Evolutionary conservation across 37 sponge, comb jelly and placozoan species (phyloP).

Genomic region (Theonella swinhoei): DNA sequence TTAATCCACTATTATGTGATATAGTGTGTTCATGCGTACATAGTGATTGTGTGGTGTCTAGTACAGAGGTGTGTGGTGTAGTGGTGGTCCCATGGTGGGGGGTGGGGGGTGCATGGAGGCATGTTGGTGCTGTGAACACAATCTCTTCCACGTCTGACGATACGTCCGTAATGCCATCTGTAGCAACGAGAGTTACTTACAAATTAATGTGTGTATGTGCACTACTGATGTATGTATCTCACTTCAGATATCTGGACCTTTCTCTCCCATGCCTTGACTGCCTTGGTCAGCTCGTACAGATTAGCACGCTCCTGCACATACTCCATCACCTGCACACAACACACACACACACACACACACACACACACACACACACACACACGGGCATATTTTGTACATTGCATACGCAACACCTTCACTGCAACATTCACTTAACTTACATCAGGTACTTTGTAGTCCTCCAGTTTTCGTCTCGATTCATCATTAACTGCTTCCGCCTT

Average conservation of each 20-base stretch:
- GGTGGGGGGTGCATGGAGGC: neutral
- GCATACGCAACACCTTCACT: neutral
- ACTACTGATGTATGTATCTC: too few species aligned
- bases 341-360: neutral
- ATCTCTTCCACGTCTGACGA: slow-evolving; percentile 20
- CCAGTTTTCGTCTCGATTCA: slow-evolving; percentile 70
- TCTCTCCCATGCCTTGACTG: slow-evolving; percentile 88
- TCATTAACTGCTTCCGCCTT: slow-evolving; percentile 82
- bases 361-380: neutral
- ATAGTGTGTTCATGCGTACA: neutral
- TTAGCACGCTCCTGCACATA: slow-evolving; percentile 91
- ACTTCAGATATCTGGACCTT: slow-evolving; percentile 98
- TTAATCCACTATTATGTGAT: too few species aligned
- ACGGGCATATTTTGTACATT: neutral
- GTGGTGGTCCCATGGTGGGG: neutral
- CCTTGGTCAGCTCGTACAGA: slow-evolving; percentile 83
- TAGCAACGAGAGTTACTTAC: neutral
- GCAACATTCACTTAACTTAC: slow-evolving; percentile 50
- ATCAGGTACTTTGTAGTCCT: slow-evolving; percentile 94
- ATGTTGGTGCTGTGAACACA: slow-evolving; percentile 12
- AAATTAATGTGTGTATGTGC: neutral
- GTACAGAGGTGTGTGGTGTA: too few species aligned
- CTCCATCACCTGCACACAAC: slow-evolving; percentile 90
- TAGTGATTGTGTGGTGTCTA: neutral
- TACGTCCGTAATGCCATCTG: slow-evolving; percentile 27